These are phyloP conservation scores for Macrotus californicus DNA, from an alignment of 2,113 vertebrate genomes.

Conservation along the genomic window DNA sequence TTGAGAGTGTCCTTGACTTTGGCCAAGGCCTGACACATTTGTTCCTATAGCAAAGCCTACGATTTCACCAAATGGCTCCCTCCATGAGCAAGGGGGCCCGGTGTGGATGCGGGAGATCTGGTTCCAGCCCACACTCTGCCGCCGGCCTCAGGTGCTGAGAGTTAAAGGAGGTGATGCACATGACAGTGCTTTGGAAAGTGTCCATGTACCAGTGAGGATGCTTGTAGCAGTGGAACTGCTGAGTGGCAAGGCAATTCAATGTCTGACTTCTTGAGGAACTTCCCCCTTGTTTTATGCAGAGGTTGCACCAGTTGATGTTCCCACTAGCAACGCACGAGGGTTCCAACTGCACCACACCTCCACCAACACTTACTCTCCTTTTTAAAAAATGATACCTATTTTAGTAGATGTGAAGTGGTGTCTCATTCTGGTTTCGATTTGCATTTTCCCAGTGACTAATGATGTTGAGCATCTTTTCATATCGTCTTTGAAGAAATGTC, in stretches of 20 bases:
- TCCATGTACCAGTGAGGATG: neutral
- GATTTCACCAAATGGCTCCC: fast-evolving
- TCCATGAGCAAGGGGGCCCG: fast-evolving
- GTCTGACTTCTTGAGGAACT: neutral
- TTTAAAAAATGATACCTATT: neutral
- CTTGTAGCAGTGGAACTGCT: neutral
- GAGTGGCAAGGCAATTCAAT: neutral
- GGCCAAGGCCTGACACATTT: neutral
- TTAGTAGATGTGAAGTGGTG: neutral
- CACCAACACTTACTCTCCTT: neutral
- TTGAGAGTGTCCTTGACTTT: neutral
- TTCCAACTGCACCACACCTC: neutral
- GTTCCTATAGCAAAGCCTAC: neutral
- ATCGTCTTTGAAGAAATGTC: neutral
- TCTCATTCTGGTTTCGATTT: neutral
- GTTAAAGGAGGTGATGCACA: neutral
- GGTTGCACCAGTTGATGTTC: neutral
- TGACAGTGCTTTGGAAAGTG: neutral
- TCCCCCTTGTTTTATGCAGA: neutral
- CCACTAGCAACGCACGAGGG: neutral
- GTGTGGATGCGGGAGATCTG: neutral
- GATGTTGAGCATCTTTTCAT: neutral
- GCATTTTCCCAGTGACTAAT: neutral
- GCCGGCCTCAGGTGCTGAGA: neutral
- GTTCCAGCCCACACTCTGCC: neutral